phyloP scores from a whole-genome alignment of 2,888 invertebrate genomes.

The Scaptomyza parva region DNA sequence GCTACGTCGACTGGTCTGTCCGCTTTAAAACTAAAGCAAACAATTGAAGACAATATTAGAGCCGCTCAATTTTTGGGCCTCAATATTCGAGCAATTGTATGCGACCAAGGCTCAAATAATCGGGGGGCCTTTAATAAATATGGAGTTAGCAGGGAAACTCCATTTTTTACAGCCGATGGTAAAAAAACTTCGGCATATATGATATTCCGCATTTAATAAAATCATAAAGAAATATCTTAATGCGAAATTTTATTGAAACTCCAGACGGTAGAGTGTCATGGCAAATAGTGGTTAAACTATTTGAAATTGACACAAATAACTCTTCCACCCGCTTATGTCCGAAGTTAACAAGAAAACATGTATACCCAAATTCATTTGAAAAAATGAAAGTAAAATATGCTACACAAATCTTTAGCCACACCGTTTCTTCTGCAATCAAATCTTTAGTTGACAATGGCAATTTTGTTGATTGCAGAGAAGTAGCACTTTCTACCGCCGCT shows the following conservation, averaged over 20 bases:
- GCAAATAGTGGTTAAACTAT: not conserved
- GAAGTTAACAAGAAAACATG: not conserved
- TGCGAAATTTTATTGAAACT: no score
- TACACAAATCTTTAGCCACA: no score
- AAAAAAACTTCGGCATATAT: not conserved
- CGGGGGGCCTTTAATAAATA: not conserved
- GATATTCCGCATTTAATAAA: no score
- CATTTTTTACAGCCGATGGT: not conserved
- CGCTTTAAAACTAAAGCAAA: not conserved
- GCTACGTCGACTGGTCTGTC: no score
- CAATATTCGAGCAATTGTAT: not conserved
- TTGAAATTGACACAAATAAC: not conserved
- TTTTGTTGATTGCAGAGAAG: no score
- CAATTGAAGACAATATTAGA: not conserved
- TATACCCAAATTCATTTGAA: not conserved
- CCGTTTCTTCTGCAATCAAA: no score
- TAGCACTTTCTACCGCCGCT: no score
- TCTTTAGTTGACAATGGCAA: no score
- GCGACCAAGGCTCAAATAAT: not conserved
- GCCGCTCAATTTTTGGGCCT: not conserved
- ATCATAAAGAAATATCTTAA: no score
- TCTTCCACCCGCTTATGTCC: not conserved
- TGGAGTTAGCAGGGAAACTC: not conserved
- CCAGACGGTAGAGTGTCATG: no score
- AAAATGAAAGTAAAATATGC: no score